Evolutionary conservation across 2,113 vertebrate species (phyloP).

Genomic region (Anseranas semipalmata): DNA sequence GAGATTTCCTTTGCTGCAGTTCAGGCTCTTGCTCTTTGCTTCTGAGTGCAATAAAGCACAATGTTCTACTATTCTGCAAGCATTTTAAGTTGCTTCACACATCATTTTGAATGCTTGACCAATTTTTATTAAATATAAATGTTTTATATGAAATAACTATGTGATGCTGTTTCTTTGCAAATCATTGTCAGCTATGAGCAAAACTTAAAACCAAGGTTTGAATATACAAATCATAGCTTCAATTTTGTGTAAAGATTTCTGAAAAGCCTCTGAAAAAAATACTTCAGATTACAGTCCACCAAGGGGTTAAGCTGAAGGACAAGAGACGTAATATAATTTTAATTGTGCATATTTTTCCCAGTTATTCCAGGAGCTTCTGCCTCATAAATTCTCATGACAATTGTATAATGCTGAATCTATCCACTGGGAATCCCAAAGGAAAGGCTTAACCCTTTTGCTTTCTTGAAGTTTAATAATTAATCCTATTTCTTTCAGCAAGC

Average conservation of each 20-base stretch:
- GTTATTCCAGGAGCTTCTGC: background rate
- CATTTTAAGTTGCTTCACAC: conserved; percentile 38
- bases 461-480: conserved; percentile 51
- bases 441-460: conserved; percentile 59
- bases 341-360: conserved; percentile 36
- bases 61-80: background rate
- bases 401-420: conserved; percentile 25
- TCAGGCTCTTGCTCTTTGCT: conserved; percentile 8
- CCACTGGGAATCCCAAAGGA: conserved; percentile 3
- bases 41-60: background rate
- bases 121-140: conserved; percentile 56
- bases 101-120: conserved; percentile 35
- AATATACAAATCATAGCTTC: background rate
- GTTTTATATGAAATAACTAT: conserved; percentile 10
- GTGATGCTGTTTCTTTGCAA: conserved; percentile 7
- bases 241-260: background rate
- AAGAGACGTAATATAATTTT: conserved; percentile 13
- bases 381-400: conserved; percentile 43
- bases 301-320: conserved; percentile 52
- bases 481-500: background rate
- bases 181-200: background rate
- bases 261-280: background rate
- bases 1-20: background rate
- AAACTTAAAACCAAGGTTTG: background rate
- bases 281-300: background rate